Base-by-base conservation (phyloP, 2,113 vertebrate genomes). In the Sminthopsis crassicaudata region DNA sequence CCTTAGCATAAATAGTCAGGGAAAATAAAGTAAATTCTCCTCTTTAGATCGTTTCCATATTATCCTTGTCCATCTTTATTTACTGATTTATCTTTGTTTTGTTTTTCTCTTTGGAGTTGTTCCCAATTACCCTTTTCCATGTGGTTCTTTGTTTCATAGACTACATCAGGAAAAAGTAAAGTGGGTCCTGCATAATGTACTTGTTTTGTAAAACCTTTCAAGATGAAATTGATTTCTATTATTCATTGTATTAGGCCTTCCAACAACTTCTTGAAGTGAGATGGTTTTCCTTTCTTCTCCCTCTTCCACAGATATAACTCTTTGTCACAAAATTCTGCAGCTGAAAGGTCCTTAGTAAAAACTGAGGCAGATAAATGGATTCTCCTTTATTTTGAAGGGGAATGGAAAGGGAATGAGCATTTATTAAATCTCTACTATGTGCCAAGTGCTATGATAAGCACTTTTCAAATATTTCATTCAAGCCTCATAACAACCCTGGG, bases 181-280 rank as follows among this genome's bases (percentile, higher is more conserved):
- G 14, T 0, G 22, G 1, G 42, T 27, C 54, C 36, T 26, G 51
- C 27, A 12, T n/a, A 27, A 36, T 23, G 57, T 26, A 42, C 16
- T 84, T 36, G 92, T 48, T 46, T 92, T 42, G 1, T 0, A 42
- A 48, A 46, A 36, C 1, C 0, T 30, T 84, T 94, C 57, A 42
- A 0, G 22, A 7, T 1, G 6, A 95, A 92, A 48, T 23, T 23
- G 19, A 2, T 14, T 23, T 23, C 89, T 36, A 12, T 88, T 5
- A 11, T 1, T 2, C 9, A n/a, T 3, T 0, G 51, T 89, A 0
- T 1, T 30, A 42, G 19, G n/a, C n/a, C 19, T 42, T 19, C n/a
- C 67, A 42, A 42, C n/a, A 84, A 48, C 67, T 84, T 84, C n/a
- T 42, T 23, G 42, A 84, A 84, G 67, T n/a, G 36, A 76, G 30